Base-by-base conservation (phyloP, 2,888 invertebrate species). In the Nomada flava region DNA sequence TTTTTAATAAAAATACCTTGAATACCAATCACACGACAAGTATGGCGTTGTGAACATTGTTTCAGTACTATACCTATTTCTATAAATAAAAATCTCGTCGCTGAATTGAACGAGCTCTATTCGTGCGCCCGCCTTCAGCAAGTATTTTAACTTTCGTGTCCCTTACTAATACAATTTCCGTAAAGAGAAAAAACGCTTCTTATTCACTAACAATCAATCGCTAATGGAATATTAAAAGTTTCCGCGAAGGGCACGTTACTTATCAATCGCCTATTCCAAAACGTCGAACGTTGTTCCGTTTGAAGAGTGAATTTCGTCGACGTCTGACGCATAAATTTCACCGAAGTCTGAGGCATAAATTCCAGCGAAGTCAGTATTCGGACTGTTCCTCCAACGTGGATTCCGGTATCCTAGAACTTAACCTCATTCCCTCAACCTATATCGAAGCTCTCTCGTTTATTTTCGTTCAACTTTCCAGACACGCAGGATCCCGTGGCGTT, bases 381-480 rank as follows among this genome's bases (percentile, higher is more conserved):
- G 52, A 62, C 72, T 82, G 78, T 83, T 74, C 74, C 79, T 59
- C 72, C 47, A 52, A n/a, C 88, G 47, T 75, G 76, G 75, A 84
- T 86, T 70, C 79, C 68, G 76, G 63, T 79, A 86, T 88, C 79
- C 81, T 83, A 83, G 86, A 87, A 88, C 84, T 87, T 86, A 88
- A 87, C 81, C 87, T 84, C 75, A 62, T 86, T 86, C 79, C 67
- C 75, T 74, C 74, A 76, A 82, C 68, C 82, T 76, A 82, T 71
- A 79, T 82, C 82, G 82, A 69, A 75, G 50, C 62, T 47, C 78
- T 60, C 78, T 83, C 86, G 77, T 88, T 88, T 86, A 86, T 86
- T 86, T 86, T 86, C 71, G 77, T 79, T 88, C 86, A 83, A 83
- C 86, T 86, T 86, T 83, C 78, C 88, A 83, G 88, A 83, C 86